Conservation (phyloP, 2,797 vertebrate genomes). For the Periophthalmus magnuspinnatus region DNA sequence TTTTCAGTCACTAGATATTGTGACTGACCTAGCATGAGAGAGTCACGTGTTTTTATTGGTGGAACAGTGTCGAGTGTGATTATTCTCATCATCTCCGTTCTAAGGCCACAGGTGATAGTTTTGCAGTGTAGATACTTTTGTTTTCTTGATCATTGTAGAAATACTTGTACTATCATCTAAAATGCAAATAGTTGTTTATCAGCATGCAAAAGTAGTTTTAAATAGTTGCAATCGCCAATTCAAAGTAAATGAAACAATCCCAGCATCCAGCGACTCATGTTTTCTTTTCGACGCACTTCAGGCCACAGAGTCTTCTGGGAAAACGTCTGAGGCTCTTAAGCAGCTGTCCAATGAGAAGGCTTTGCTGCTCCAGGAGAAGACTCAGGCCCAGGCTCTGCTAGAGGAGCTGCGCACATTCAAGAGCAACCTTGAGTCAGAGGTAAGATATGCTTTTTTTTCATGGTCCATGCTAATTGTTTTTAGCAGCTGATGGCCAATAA, state of each 20-base stretch:
- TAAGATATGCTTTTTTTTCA: slow-evolving; percentile 49
- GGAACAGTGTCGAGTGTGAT: slow-evolving; percentile 25
- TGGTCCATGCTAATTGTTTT: too few species aligned
- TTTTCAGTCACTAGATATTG: too few species aligned
- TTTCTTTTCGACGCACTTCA: slow-evolving; percentile 48
- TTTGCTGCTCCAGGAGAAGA: slow-evolving; percentile 82
- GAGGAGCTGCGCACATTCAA: slow-evolving; percentile 79
- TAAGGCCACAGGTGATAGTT: slow-evolving; percentile 69
- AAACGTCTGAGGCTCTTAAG: slow-evolving; percentile 81
- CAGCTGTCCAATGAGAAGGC: slow-evolving; percentile 84
- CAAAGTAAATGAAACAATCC: background rate
- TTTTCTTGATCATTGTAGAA: slow-evolving; percentile 19
- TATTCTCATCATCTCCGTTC: too few species aligned
- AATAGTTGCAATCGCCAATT: slow-evolving; percentile 1
- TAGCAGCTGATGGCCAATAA: too few species aligned
- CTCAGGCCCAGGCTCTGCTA: slow-evolving; percentile 73
- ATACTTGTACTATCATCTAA: slow-evolving; percentile 21
- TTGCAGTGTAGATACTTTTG: slow-evolving; percentile 19
- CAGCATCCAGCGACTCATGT: background rate
- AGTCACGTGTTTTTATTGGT: background rate
- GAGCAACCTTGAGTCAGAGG: slow-evolving; percentile 83
- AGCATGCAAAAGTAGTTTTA: slow-evolving; percentile 45
- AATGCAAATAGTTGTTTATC: slow-evolving; percentile 19
- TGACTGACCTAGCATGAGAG: too few species aligned
- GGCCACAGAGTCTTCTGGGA: slow-evolving; percentile 81